These are phyloP conservation scores for Nesoenas mayeri DNA, from an alignment of 2,113 vertebrate genomes.

Conservation along the genomic window DNA sequence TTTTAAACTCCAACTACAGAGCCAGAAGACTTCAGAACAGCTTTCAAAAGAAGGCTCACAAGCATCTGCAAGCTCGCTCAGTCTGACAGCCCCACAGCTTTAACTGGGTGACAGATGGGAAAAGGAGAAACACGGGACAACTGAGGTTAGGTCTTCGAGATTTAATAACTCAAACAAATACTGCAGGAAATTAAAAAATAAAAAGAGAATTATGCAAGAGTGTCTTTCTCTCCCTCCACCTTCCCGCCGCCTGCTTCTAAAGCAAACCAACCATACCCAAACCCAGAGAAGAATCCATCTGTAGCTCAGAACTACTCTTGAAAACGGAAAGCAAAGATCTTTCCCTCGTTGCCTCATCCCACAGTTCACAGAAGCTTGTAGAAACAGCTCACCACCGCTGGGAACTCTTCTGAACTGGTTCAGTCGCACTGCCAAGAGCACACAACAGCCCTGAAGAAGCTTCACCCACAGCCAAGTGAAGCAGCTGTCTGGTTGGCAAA, in stretches of 20 bases:
- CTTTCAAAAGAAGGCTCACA: slow-evolving; percentile 21
- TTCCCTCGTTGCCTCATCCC: not conserved
- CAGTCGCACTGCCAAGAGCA: not conserved
- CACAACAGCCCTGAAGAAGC: not conserved
- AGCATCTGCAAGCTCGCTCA: not conserved
- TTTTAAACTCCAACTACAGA: slow-evolving; percentile 4
- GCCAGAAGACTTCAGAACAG: not conserved
- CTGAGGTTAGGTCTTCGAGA: not conserved
- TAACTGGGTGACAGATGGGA: not conserved
- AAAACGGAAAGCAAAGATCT: not conserved
- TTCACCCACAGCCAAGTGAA: not conserved
- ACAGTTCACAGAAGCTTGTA: not conserved
- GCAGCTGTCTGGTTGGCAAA: rapidly evolving
- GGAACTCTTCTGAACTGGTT: not conserved
- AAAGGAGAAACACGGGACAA: not conserved
- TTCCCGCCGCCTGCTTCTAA: not conserved
- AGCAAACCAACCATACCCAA: not conserved
- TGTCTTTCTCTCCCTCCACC: not conserved
- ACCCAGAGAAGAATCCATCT: not conserved
- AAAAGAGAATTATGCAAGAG: not conserved
- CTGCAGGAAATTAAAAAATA: not conserved
- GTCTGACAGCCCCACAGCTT: not conserved
- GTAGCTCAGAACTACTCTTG: not conserved
- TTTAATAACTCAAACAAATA: not conserved
- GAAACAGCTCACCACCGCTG: not conserved